Conservation (phyloP, 2,797 vertebrate species). For the Spinibarbus caldwelli region DNA sequence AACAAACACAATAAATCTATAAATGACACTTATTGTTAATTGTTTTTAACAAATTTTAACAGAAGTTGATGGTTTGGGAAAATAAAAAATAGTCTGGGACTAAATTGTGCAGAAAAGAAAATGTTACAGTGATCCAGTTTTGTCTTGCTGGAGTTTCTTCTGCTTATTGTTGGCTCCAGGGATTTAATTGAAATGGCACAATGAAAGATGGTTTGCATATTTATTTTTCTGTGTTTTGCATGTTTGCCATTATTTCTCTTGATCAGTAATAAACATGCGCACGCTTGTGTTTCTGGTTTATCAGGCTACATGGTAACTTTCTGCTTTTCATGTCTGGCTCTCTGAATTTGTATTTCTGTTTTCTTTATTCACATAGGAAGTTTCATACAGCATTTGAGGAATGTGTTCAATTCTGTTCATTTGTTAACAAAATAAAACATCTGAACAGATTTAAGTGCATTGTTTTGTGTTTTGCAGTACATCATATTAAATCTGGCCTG, state of each 20-base stretch:
- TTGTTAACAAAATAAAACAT: slow-evolving; percentile 19
- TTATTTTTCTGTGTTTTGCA: neutral
- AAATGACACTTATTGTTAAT: neutral
- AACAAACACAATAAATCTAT: slow-evolving; percentile 6
- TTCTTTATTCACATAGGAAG: neutral
- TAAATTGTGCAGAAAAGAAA: neutral
- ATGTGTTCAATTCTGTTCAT: neutral
- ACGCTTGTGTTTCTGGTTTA: neutral
- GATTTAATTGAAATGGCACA: neutral
- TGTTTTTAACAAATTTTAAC: neutral
- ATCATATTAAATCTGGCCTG: neutral
- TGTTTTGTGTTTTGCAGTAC: neutral
- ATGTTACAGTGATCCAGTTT: neutral
- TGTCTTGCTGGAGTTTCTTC: neutral
- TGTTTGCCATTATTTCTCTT: slow-evolving; percentile 11
- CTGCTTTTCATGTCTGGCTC: neutral
- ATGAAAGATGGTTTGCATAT: neutral
- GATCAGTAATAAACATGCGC: neutral
- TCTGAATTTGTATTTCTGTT: slow-evolving; percentile 8
- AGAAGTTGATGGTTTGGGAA: neutral
- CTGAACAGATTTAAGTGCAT: neutral
- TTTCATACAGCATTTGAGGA: neutral
- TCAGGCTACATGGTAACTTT: neutral
- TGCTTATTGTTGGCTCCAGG: neutral
- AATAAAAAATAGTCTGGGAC: neutral